Base-by-base conservation (phyloP, 2,888 invertebrate genomes). In the Lysandra bellargus region DNA sequence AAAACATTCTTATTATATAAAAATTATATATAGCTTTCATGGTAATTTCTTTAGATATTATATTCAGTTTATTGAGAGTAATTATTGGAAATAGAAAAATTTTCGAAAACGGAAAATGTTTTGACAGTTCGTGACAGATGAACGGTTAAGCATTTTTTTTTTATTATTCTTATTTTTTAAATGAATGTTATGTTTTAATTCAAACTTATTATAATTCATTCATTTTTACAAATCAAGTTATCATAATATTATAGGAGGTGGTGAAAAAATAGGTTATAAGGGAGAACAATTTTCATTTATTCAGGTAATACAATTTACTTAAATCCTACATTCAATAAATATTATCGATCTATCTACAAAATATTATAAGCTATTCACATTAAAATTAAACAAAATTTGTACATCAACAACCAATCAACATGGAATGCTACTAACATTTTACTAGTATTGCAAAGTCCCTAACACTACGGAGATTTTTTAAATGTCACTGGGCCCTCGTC, bases 401-500 rank as follows among this genome's bases (percentile, higher is more conserved):
- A 76, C 76, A 33, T 76, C 30, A 57, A 76, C 76, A 76, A 76
- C 33, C 76, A 76, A 76, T 75, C 1, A 75, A 23, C 49, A 76
- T 76, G 76, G 76, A 76, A 76, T 76, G 76, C 76, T 76, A 76
- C 57, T 57, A 53, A 76, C 57, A 76, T 44, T 79, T 73, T 57
- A 60, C 79, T 79, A 75, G 33, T 75, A 79, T 75, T 79, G 61
- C 61, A 60, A 44, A 75, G 61, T 76, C 74, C 74, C 75, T 79
- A 75, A 75, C 79, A 37, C 61, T 79, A 75, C 49, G 37, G 75
- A 79, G 75, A 79, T 79, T 79, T 74, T 60, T 73, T 60, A 40
- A 79, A 75, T 53, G 76, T 53, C 76, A 76, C 76, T 76, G 76
- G 76, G 76, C 33, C 33, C 57, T 33, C 69, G 4, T 69, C 69